Base-by-base conservation (phyloP, 2,113 vertebrate genomes). In the Cebus imitator region DNA sequence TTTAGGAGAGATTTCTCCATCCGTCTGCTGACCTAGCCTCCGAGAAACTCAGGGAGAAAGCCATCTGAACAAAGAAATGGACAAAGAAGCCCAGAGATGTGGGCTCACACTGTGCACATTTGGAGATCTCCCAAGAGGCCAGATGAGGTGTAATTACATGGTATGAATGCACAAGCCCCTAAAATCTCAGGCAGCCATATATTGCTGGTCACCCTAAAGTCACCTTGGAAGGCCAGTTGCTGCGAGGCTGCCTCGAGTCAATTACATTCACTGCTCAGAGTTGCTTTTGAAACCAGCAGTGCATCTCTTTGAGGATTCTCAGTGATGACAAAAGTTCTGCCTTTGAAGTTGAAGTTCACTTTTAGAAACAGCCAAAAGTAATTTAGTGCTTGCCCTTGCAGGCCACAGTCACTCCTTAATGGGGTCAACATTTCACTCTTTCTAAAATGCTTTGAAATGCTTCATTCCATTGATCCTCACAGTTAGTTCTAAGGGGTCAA, bases 91-190 rank as follows among this genome's bases (percentile, higher is more conserved):
- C 80, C 66, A 45, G 52, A 57, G 50, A 61, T 4, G 1, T 12
- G 27, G 45, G 37, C 20, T 40, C 43, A 10, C 48, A 72, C 55
- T 23, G 0, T 14, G 14, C n/a, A 7, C 16, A 9, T 37, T 85
- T 76, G 43, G n/a, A 79, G 70, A 32, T 18, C 43, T 58, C 78
- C 89, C 27, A 43, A 73, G 70, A 91, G 83, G 30, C 48, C 58
- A 32, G 16, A 8, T 70, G 73, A 83, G 45, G 40, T 25, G 25
- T 75, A 43, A 68, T 35, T 13, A 11, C 40, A 1, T 12, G 5
- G 16, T 6, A 12, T 11, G 13, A 64, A n/a, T 10, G 2, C 17
- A 10, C 0, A 0, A 3, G 57, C 80, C 48, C 27, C 64, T 30
- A 48, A 93, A 75, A 40, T 58, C 48, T 9, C 48, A 21, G 43